A percentile compares a stretch with the other conserved stretches of the same genome.
These are phyloP conservation scores for Spheniscus mendiculus DNA, from an alignment of 2,113 vertebrate genomes.

Conservation along the genomic window DNA sequence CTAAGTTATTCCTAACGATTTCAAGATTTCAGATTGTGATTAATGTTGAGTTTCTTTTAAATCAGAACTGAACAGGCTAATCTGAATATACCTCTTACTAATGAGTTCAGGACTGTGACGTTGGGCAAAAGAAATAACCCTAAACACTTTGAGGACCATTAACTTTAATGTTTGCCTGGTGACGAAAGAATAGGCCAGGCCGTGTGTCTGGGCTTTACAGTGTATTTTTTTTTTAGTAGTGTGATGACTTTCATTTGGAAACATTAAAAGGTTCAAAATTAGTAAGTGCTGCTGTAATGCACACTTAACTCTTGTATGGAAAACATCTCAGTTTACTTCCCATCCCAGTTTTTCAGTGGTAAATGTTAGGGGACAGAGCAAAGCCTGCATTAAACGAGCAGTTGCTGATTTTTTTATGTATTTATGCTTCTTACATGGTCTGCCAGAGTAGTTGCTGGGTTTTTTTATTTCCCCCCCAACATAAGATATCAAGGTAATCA, in stretches of 20 bases:
- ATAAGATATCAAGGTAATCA: not conserved
- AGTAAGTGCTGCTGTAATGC: not conserved
- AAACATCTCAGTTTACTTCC: not conserved
- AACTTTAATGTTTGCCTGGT: constrained; percentile 5
- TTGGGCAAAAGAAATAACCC: not conserved
- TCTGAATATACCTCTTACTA: not conserved
- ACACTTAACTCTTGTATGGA: not conserved
- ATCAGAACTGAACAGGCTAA: not conserved
- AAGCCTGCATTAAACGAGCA: not conserved
- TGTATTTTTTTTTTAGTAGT: not conserved
- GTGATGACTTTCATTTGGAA: not conserved
- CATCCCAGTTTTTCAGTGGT: not conserved
- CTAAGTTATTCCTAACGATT: not conserved
- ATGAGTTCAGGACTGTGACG: not conserved
- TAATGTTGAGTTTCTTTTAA: not conserved
- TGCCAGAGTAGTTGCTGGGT: not conserved
- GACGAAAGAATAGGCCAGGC: not conserved
- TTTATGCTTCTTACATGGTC: not conserved
- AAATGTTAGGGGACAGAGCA: not conserved
- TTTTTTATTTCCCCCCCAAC: not conserved
- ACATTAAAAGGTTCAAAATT: not conserved
- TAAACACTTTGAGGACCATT: constrained; percentile 27
- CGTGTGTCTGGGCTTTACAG: not conserved
- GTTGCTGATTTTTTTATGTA: not conserved
- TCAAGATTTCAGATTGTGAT: not conserved